Percentiles rank a stretch among this genome's conserved stretches.
These are phyloP conservation scores for Auanema sp. DNA, from an alignment of 2,888 invertebrate genomes.

Conservation along the genomic window DNA sequence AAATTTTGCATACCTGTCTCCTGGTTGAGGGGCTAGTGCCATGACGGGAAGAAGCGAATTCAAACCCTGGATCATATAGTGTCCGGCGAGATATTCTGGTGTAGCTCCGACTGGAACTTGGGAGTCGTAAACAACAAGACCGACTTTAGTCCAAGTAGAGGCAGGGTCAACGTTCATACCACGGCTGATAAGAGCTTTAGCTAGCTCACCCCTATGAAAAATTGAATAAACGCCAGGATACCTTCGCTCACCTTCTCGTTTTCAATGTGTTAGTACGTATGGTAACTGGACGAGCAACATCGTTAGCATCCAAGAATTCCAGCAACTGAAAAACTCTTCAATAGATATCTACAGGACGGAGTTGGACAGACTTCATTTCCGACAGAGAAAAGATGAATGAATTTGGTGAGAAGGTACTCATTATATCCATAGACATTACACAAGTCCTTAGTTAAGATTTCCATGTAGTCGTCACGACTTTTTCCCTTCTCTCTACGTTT, in stretches of 20 bases:
- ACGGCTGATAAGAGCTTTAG: constrained; percentile 83
- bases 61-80: constrained; percentile 81
- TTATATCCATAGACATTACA: constrained; percentile 96
- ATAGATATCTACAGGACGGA: neutral
- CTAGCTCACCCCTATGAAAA: constrained; percentile 51
- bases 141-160: constrained; percentile 98
- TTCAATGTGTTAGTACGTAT: constrained; percentile 93
- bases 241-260: constrained; percentile 67
- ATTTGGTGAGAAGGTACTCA: constrained; percentile 85
- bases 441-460: constrained; percentile 73
- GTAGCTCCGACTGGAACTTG: constrained; percentile 92
- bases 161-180: constrained; percentile 97
- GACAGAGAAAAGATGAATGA: constrained; percentile 83
- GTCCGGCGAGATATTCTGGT: constrained; percentile 96
- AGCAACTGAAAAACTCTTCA: constrained; percentile 73
- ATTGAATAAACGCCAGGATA: neutral
- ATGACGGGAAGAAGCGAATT: constrained; percentile 95
- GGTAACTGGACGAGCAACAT: constrained; percentile 89
- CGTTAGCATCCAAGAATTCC: constrained; percentile 94
- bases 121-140: constrained; percentile 90
- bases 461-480: constrained; percentile 47
- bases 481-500: constrained; percentile 44
- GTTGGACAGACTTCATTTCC: constrained; percentile 56
- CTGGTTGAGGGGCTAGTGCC: constrained; percentile 91
- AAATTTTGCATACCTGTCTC: constrained; percentile 29